A percentile compares a stretch with the other conserved stretches of the same genome.
Evolutionary conservation across 2,113 vertebrate species (phyloP).

Genomic region (Syrmaticus mikado): DNA sequence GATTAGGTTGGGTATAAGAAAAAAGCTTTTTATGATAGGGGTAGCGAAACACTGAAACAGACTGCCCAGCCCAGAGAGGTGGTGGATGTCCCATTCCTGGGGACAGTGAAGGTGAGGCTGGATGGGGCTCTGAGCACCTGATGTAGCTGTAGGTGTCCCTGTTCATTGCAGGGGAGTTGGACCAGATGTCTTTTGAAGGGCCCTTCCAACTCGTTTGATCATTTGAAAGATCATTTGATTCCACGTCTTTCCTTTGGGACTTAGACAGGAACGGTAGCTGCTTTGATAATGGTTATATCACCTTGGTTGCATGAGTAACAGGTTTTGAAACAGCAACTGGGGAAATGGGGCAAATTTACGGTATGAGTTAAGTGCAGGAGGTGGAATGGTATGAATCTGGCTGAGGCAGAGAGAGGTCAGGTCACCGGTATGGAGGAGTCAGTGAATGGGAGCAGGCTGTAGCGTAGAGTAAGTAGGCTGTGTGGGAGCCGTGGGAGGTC

Average conservation of each 20-base stretch:
- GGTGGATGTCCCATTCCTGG: background rate
- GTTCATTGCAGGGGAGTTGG: background rate
- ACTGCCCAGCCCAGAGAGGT: background rate
- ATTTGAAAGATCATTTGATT: background rate
- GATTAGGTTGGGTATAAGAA: background rate
- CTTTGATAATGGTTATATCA: background rate
- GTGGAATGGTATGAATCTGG: background rate
- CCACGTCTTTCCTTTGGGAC: background rate
- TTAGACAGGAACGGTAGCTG: rapidly evolving
- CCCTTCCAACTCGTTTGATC: background rate
- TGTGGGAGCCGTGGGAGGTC: background rate
- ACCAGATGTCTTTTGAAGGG: background rate
- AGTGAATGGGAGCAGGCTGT: background rate
- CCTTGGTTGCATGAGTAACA: rapidly evolving
- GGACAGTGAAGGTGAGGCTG: background rate
- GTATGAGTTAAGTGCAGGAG: background rate
- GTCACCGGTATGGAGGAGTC: background rate
- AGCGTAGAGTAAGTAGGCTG: background rate
- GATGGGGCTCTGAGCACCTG: background rate
- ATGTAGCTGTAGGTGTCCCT: background rate
- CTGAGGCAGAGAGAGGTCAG: background rate
- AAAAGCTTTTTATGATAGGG: background rate
- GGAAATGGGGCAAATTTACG: background rate
- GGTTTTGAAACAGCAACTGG: background rate
- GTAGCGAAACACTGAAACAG: background rate